Percentiles rank a stretch among this genome's conserved stretches.
Conservation (phyloP, 2,888 invertebrate genomes). For the Loripinus fragilis region DNA sequence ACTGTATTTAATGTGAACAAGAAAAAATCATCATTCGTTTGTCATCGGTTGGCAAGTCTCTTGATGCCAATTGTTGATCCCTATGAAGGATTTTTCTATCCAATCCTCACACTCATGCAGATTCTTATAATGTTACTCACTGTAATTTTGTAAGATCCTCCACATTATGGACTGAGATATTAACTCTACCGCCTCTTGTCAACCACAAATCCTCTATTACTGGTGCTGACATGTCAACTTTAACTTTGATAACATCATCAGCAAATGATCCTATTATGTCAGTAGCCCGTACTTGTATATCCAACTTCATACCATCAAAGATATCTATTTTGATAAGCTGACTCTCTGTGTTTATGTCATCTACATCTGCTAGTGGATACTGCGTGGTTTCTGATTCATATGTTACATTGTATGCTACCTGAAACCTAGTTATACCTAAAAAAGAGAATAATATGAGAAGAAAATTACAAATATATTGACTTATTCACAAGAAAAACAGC, state of each 20-base stretch:
- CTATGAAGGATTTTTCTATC: too few species aligned
- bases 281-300: constrained; percentile 46
- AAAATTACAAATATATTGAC: too few species aligned
- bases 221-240: constrained; percentile 59
- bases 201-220: constrained; percentile 57
- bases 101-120: too few species aligned
- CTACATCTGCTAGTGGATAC: not conserved
- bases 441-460: too few species aligned
- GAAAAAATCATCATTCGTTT: too few species aligned
- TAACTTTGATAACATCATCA: constrained; percentile 44
- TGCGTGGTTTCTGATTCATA: constrained; percentile 30
- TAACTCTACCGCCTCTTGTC: constrained; percentile 34
- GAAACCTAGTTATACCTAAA: constrained; percentile 51
- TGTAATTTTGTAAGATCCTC: constrained; percentile 50
- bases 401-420: constrained; percentile 34
- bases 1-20: too few species aligned
- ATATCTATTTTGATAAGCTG: not conserved
- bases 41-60: too few species aligned
- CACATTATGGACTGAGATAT: constrained; percentile 50
- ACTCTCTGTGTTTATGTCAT: not conserved
- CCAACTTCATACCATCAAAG: constrained; percentile 53
- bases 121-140: constrained; percentile 27
- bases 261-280: constrained; percentile 49
- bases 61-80: too few species aligned
- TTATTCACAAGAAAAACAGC: too few species aligned